These are phyloP conservation scores for Drosophila picticornis DNA, from an alignment of 2,888 invertebrate genomes.

Conservation along the genomic window DNA sequence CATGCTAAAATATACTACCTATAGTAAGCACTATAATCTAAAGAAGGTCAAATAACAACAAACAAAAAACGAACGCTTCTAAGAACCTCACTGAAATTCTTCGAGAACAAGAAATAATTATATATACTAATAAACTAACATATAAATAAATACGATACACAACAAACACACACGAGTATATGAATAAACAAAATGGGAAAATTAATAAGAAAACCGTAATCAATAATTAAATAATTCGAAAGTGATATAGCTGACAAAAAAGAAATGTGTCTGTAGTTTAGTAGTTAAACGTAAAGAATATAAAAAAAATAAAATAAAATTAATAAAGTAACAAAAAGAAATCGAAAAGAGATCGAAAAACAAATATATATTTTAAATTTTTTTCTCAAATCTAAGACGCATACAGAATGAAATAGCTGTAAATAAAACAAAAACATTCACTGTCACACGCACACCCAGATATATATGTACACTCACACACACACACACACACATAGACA, in stretches of 20 bases:
- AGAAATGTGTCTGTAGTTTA: constrained; percentile 77
- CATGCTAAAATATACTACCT: constrained; percentile 39
- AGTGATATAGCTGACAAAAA: constrained; percentile 79
- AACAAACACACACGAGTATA: constrained; percentile 35
- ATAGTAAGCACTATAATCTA: constrained; percentile 70
- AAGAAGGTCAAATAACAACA: constrained; percentile 47
- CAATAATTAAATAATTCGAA: constrained; percentile 78
- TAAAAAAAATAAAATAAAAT: constrained; percentile 26
- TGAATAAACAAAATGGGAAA: constrained; percentile 32
- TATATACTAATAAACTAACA: constrained; percentile 47
- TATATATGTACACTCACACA: constrained; percentile 7
- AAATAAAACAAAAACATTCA: constrained; percentile 57
- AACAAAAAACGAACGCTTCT: constrained; percentile 69
- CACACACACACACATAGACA: constrained; percentile 1
- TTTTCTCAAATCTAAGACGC: constrained; percentile 34
- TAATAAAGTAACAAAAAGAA: constrained; percentile 25
- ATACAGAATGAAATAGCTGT: constrained; percentile 42
- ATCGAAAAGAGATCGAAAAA: too few relatives aligned
- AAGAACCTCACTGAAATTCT: constrained; percentile 84
- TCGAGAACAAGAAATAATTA: constrained; percentile 61
- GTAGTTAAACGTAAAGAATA: constrained; percentile 60
- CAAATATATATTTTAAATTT: constrained; percentile 24
- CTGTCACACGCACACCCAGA: constrained; percentile 18
- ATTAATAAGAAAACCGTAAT: constrained; percentile 59
- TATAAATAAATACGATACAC: constrained; percentile 41